Percentiles rank a stretch among this genome's conserved stretches.
These are phyloP conservation scores for Rotaria sp. DNA, from an alignment of 2,888 invertebrate genomes.

Conservation along the genomic window DNA sequence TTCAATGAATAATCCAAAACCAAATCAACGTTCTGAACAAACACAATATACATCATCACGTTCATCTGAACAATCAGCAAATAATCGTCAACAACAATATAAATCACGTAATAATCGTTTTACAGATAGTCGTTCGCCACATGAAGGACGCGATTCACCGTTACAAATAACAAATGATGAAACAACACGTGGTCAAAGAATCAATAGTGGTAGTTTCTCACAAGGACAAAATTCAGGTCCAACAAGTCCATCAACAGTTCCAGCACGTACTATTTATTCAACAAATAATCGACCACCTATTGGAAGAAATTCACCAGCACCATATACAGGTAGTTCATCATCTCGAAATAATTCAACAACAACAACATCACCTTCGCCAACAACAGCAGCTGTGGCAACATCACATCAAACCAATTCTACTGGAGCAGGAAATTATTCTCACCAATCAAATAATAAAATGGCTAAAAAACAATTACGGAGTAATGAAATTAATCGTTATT, in stretches of 20 bases:
- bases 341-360: neutral
- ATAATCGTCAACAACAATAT: neutral
- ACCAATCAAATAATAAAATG: neutral
- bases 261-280: neutral
- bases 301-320: neutral
- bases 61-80: neutral
- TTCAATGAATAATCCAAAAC: neutral
- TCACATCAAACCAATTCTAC: neutral
- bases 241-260: constrained; percentile 1
- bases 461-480: neutral
- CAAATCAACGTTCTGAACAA: neutral
- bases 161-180: neutral
- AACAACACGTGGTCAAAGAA: neutral
- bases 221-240: neutral
- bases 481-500: neutral
- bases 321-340: neutral
- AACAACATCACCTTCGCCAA: neutral
- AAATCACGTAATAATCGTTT: neutral
- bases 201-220: neutral
- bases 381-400: neutral
- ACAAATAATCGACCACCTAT: neutral
- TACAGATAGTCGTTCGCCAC: neutral
- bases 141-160: neutral
- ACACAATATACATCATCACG: neutral
- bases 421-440: neutral